These are phyloP conservation scores for Fragum fragum DNA, from an alignment of 2,888 invertebrate genomes.

Conservation along the genomic window DNA sequence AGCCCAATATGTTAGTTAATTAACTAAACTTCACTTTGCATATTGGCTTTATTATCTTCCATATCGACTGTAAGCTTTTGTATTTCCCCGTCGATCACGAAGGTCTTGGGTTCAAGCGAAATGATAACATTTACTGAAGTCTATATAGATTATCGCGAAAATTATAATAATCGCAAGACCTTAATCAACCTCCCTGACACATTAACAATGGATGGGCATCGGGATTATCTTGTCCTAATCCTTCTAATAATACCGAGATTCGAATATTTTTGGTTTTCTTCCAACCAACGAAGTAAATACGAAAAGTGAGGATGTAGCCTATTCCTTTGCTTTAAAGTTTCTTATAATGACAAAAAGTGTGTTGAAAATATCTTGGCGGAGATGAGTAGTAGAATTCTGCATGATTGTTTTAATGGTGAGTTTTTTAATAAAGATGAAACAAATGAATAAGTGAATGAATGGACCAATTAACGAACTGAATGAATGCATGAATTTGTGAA, in stretches of 20 bases:
- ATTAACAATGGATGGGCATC: constrained; percentile 40
- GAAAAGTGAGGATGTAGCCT: too few relatives aligned
- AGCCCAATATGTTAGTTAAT: constrained; percentile 6
- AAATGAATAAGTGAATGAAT: too few relatives aligned
- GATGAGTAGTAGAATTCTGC: too few relatives aligned
- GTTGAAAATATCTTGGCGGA: too few relatives aligned
- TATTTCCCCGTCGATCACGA: background rate
- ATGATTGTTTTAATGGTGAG: too few relatives aligned
- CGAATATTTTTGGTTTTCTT: too few relatives aligned
- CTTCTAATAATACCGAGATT: background rate
- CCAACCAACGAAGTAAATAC: too few relatives aligned
- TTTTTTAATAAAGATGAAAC: too few relatives aligned
- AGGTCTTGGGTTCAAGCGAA: background rate
- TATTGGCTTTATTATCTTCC: background rate
- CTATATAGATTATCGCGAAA: constrained; percentile 47
- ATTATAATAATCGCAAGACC: constrained; percentile 42
- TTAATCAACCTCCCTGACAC: constrained; percentile 52
- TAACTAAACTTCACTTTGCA: background rate
- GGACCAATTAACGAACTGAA: too few relatives aligned
- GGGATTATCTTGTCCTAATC: constrained; percentile 34
- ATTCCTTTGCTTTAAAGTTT: too few relatives aligned
- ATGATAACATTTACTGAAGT: constrained; percentile 58
- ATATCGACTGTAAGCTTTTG: constrained; percentile 10
- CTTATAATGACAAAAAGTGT: too few relatives aligned
- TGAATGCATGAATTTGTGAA: too few relatives aligned